Conservation (phyloP, 2,888 invertebrate genomes). For the Polydesmus complanatus region DNA sequence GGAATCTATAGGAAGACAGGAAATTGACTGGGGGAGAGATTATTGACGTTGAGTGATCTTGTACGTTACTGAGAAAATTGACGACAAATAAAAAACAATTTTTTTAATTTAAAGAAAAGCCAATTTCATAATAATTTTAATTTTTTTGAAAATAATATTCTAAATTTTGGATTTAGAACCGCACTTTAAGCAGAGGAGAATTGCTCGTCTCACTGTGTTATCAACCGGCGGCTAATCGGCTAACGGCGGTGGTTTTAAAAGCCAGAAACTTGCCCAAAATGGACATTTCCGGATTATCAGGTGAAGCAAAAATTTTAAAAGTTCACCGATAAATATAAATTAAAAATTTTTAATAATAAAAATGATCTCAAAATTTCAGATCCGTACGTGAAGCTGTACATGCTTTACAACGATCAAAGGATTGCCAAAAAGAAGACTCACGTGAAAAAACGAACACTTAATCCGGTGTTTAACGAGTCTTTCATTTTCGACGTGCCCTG, state of each 20-base stretch:
- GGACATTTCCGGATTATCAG: slow-evolving; percentile 89
- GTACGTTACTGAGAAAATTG: no score
- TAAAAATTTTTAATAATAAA: not conserved
- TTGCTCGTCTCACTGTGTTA: slow-evolving; percentile 90
- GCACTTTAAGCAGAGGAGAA: slow-evolving; percentile 85
- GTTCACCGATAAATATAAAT: not conserved
- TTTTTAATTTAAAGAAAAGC: no score
- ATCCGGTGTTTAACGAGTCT: slow-evolving; percentile 98
- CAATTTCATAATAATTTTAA: no score
- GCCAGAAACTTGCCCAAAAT: slow-evolving; percentile 94
- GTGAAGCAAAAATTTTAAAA: slow-evolving; percentile 21
- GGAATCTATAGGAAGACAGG: no score
- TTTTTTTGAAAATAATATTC: no score
- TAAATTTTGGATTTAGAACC: slow-evolving; percentile 46
- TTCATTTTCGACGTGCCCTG: slow-evolving; percentile 93
- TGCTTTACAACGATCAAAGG: slow-evolving; percentile 91
- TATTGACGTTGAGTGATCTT: no score
- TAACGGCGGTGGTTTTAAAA: slow-evolving; percentile 93
- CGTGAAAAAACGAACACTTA: slow-evolving; percentile 91
- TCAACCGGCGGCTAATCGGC: slow-evolving; percentile 89
- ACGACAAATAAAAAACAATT: no score
- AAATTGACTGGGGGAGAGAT: no score
- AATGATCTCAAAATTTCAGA: slow-evolving; percentile 43
- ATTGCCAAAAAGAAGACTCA: slow-evolving; percentile 99
- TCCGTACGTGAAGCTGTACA: slow-evolving; percentile 94